Evolutionary conservation across 2,888 invertebrate species (phyloP).

Genomic region (Idaea biselata): DNA sequence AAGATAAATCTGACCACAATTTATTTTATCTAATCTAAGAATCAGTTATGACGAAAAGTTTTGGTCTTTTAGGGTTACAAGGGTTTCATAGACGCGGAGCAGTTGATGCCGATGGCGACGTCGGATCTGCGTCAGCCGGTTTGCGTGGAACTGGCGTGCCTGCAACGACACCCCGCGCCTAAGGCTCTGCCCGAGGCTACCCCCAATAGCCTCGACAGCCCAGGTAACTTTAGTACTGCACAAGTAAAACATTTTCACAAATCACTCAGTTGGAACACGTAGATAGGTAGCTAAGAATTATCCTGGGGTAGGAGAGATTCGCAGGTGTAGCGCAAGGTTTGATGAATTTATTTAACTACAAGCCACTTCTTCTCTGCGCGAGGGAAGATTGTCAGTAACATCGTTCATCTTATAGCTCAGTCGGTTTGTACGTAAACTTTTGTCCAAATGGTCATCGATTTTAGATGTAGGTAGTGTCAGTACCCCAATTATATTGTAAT

Average conservation of each 20-base stretch:
- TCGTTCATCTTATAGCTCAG: neutral
- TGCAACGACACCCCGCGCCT: constrained; percentile 81
- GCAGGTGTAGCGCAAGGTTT: no score
- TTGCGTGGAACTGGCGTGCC: constrained; percentile 88
- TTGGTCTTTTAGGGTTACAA: constrained; percentile 86
- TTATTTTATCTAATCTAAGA: neutral
- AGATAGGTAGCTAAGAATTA: no score
- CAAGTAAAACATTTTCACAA: no score
- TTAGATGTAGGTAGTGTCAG: neutral
- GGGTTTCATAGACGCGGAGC: constrained; percentile 94
- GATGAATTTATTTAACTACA: no score
- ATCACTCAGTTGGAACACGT: no score
- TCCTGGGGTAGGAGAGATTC: no score
- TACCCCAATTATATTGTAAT: constrained; percentile 5
- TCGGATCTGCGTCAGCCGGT: constrained; percentile 92
- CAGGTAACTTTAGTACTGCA: constrained; percentile 50
- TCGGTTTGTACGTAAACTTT: neutral
- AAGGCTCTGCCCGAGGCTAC: constrained; percentile 73
- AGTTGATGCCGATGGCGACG: constrained; percentile 91
- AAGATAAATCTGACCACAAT: neutral
- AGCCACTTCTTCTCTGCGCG: neutral
- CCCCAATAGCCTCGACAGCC: constrained; percentile 76
- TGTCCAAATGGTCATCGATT: neutral
- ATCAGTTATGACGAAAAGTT: constrained; percentile 5
- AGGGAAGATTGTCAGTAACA: neutral